A percentile compares a stretch with the other conserved stretches of the same genome.
Evolutionary conservation across 1,140 invertebrate species (phyloP).

Genomic region (Palaemon carinicauda): DNA sequence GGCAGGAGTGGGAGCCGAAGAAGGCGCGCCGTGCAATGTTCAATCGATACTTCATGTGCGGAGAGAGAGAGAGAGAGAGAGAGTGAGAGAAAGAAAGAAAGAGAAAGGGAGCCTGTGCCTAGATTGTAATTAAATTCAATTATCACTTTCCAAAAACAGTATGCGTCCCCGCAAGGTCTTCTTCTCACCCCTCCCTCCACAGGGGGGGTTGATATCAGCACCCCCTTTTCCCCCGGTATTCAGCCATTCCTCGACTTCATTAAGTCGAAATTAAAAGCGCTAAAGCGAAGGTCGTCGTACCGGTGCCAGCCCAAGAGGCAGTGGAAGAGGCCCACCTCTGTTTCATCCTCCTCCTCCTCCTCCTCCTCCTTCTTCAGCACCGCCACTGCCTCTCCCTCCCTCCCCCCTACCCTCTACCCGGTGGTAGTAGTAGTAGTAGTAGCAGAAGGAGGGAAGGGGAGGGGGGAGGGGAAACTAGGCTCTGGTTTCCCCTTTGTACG

Average conservation of each 20-base stretch:
- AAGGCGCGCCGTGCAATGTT: constrained; percentile 46
- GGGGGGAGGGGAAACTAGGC: not conserved
- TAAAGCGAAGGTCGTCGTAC: constrained; percentile 49
- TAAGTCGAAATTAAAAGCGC: constrained; percentile 42
- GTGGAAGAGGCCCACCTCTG: not conserved
- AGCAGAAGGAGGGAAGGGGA: too few species aligned
- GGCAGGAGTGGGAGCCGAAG: not conserved
- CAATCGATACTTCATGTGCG: constrained; percentile 57
- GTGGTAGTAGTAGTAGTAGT: too few species aligned
- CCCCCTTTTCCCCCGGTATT: not conserved
- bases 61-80: constrained; percentile 20
- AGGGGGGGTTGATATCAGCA: not conserved
- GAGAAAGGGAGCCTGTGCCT: not conserved
- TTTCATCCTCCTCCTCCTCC: too few species aligned
- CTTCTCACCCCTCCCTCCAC: not conserved
- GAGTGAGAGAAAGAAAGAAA: not conserved
- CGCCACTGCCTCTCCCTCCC: not conserved
- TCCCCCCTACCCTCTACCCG: too few species aligned
- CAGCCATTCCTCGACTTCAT: not conserved
- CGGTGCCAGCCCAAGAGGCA: constrained; percentile 22
- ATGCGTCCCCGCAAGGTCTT: not conserved
- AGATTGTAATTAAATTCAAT: constrained; percentile 55
- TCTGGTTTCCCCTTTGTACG: constrained; percentile 54
- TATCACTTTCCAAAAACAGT: constrained; percentile 33
- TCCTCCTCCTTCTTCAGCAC: not conserved